A percentile compares a stretch with the other conserved stretches of the same genome.
phyloP scores from a whole-genome alignment of 2,888 invertebrate genomes.

The Synergus laeviventris region DNA sequence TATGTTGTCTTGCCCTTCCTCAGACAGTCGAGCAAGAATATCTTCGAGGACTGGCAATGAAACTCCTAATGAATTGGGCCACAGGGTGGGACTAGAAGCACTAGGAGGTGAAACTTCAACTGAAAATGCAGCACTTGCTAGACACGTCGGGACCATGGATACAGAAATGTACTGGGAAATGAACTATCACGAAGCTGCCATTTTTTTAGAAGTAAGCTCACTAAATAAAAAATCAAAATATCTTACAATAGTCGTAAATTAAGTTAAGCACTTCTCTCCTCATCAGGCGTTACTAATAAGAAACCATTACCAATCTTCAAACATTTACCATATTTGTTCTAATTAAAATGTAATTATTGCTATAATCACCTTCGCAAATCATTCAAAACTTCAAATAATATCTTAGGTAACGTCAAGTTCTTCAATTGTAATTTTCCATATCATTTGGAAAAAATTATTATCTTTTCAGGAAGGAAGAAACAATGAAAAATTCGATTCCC shows the following conservation, averaged over 20 bases:
- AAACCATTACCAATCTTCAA: not conserved
- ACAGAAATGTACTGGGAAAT: slow-evolving; percentile 85
- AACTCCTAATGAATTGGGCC: slow-evolving; percentile 62
- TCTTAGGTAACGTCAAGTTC: not conserved
- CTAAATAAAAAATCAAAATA: not conserved
- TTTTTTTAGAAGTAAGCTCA: slow-evolving; percentile 85
- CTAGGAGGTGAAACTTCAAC: slow-evolving; percentile 59
- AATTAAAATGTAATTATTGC: not conserved
- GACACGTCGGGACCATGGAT: slow-evolving; percentile 65
- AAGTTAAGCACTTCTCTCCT: not conserved
- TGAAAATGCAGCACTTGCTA: slow-evolving; percentile 67
- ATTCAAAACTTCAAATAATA: not conserved
- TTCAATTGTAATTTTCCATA: no score
- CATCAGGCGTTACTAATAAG: not conserved
- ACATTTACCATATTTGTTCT: not conserved
- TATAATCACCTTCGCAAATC: not conserved
- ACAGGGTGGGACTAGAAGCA: slow-evolving; percentile 58
- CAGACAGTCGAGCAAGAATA: slow-evolving; percentile 66
- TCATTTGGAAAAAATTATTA: not conserved
- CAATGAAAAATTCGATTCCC: slow-evolving; percentile 94
- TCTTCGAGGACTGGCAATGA: slow-evolving; percentile 60
- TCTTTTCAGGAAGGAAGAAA: slow-evolving; percentile 88
- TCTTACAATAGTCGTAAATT: not conserved
- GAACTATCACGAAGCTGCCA: slow-evolving; percentile 93
- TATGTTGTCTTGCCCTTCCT: slow-evolving; percentile 72